Evolutionary conservation across 2,888 invertebrate genomes (phyloP).

Genomic region (Ophion ventricosus): DNA sequence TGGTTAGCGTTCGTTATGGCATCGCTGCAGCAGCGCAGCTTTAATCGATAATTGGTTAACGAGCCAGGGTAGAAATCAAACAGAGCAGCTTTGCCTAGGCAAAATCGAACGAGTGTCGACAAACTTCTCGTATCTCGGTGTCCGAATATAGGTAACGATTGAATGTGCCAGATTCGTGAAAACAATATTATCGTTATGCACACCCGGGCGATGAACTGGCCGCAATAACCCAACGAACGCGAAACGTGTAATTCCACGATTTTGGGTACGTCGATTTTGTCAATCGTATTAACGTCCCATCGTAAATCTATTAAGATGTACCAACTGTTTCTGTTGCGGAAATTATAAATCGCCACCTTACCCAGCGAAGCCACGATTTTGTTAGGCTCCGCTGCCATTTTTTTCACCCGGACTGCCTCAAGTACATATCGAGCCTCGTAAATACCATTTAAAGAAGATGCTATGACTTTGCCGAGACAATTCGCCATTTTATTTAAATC

Average conservation of each 20-base stretch:
- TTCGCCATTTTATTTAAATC: conserved; percentile 24
- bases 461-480: too few species aligned
- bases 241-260: background rate
- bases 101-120: conserved; percentile 65
- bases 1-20: conserved; percentile 54
- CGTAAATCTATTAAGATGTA: background rate
- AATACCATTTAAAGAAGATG: too few species aligned
- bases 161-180: background rate
- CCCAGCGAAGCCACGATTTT: too few species aligned
- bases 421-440: too few species aligned
- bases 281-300: background rate
- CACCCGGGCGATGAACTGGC: background rate
- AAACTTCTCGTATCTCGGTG: conserved; percentile 41
- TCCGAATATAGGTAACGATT: conserved; percentile 33
- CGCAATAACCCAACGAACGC: background rate
- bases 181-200: conserved; percentile 17
- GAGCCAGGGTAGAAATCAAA: conserved; percentile 75
- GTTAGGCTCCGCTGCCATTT: too few species aligned
- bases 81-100: conserved; percentile 63
- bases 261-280: background rate
- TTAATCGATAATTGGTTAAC: conserved; percentile 76
- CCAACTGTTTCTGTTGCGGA: too few species aligned
- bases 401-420: too few species aligned
- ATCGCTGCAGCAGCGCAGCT: conserved; percentile 41
- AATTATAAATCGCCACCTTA: too few species aligned